These are phyloP conservation scores for Petroica traversi DNA, from an alignment of 2,113 vertebrate genomes.

Conservation along the genomic window DNA sequence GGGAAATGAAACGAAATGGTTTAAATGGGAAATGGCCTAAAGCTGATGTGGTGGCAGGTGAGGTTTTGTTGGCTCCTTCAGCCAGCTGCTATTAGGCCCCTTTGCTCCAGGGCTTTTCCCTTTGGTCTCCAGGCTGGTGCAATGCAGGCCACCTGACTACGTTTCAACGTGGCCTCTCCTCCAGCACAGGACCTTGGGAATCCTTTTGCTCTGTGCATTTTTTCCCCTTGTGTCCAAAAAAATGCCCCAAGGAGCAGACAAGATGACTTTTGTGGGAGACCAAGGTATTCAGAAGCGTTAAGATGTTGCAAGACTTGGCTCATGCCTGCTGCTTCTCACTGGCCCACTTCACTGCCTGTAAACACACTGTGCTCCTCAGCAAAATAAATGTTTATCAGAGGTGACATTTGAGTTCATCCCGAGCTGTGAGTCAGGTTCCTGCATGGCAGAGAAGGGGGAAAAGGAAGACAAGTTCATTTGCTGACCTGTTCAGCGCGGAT, in stretches of 20 bases:
- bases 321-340: neutral
- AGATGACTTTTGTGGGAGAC: neutral
- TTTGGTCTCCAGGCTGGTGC: neutral
- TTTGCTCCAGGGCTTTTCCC: neutral
- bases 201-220: neutral
- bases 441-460: neutral
- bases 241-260: neutral
- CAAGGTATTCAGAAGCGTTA: neutral
- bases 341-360: neutral
- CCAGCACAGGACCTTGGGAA: neutral
- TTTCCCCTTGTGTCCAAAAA: neutral
- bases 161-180: neutral
- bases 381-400: slow-evolving; percentile 62
- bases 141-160: neutral
- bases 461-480: slow-evolving; percentile 16
- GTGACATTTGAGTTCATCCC: slow-evolving; percentile 6
- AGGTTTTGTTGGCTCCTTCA: neutral
- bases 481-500: neutral
- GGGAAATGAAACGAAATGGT: neutral
- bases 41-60: neutral
- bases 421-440: neutral
- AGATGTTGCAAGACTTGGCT: slow-evolving; percentile 12
- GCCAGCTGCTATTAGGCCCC: neutral
- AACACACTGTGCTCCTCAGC: neutral
- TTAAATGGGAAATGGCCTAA: no score